Evolutionary conservation across 1,140 invertebrate species (phyloP).

Genomic region (Hesperophylax magnus): DNA sequence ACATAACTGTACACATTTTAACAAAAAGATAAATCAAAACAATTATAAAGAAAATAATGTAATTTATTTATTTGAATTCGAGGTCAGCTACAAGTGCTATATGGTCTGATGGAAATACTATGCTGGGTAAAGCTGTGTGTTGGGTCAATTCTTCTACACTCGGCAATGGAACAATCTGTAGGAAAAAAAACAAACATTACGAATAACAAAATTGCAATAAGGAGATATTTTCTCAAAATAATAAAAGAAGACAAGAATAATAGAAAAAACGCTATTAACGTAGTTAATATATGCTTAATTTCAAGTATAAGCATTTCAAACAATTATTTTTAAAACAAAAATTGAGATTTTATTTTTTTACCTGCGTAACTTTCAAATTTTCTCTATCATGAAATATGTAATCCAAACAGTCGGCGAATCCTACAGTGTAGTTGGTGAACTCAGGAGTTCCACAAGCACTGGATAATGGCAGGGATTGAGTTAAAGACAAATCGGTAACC

Average conservation of each 20-base stretch:
- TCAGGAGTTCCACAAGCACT: conserved; percentile 83
- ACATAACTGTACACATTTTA: no score
- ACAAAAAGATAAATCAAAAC: no score
- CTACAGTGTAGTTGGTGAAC: conserved; percentile 89
- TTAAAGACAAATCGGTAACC: conserved; percentile 74
- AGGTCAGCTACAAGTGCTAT: conserved; percentile 89
- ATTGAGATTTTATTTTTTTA: conserved; percentile 55
- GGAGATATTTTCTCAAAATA: no score
- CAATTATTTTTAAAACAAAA: background rate
- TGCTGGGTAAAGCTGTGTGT: conserved; percentile 85
- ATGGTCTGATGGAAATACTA: conserved; percentile 94
- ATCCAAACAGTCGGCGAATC: conserved; percentile 91
- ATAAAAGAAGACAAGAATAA: no score
- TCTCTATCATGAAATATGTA: conserved; percentile 90
- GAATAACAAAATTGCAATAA: background rate
- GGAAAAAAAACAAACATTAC: conserved; percentile 54
- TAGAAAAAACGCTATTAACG: no score
- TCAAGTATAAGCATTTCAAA: no score
- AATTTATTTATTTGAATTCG: conserved; percentile 59
- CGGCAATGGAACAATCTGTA: conserved; percentile 84
- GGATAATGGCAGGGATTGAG: conserved; percentile 74
- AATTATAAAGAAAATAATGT: no score
- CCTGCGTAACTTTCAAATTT: conserved; percentile 75
- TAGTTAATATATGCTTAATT: no score
- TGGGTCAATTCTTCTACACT: conserved; percentile 79